A percentile compares a stretch with the other conserved stretches of the same genome.
Conservation (phyloP, 2,888 invertebrate species). For the Lysandra bellargus region DNA sequence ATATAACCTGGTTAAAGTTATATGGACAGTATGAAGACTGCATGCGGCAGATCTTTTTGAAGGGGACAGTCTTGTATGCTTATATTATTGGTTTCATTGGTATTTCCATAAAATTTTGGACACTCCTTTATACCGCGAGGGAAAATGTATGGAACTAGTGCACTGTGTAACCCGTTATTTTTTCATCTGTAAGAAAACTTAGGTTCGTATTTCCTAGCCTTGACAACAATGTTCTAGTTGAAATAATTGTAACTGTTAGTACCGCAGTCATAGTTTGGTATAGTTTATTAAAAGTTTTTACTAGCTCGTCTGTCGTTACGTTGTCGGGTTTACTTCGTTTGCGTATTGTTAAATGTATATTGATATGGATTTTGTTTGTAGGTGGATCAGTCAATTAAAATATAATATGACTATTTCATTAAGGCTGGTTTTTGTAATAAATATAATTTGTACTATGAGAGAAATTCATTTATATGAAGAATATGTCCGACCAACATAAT, state of each 20-base stretch:
- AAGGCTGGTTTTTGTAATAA: conserved; percentile 2
- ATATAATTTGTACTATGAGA: not conserved
- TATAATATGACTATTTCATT: not conserved
- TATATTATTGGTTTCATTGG: too few relatives aligned
- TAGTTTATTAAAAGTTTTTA: conserved; percentile 11
- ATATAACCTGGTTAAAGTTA: not conserved
- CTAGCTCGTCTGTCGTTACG: not conserved
- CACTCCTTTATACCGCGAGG: too few relatives aligned
- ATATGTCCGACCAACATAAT: not conserved
- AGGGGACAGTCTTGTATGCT: too few relatives aligned
- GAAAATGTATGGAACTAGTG: too few relatives aligned
- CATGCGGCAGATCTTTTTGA: too few relatives aligned
- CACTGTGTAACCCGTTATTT: too few relatives aligned
- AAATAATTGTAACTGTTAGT: not conserved
- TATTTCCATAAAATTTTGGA: too few relatives aligned
- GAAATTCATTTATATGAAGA: too few relatives aligned
- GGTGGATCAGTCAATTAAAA: conserved; percentile 35
- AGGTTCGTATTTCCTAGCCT: not conserved
- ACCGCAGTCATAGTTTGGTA: not conserved
- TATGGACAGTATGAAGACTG: too few relatives aligned
- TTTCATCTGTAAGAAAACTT: too few relatives aligned
- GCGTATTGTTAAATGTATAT: conserved; percentile 33
- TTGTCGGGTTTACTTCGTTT: conserved; percentile 36
- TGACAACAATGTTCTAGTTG: not conserved
- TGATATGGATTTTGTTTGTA: conserved; percentile 23